Base-by-base conservation (phyloP, 1,140 invertebrate genomes). In the Drosophila nebulosa region DNA sequence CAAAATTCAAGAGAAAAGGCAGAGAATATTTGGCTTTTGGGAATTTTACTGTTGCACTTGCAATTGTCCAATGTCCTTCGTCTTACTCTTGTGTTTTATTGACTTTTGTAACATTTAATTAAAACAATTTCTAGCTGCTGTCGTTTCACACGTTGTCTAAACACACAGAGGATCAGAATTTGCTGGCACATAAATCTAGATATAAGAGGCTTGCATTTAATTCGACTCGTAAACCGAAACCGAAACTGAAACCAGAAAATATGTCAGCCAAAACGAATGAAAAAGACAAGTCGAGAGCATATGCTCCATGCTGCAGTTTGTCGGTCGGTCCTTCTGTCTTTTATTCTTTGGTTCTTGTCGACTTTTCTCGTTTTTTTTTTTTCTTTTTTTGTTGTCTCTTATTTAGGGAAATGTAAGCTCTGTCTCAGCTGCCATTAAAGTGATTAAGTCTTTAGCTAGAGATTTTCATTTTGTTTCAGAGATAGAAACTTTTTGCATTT, bases 401-500 rank as follows among this genome's bases (percentile, higher is more conserved):
- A n/a, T n/a, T n/a, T n/a, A n/a, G 7, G 27, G 39, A 2, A 14
- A 52, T 26, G 58, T 53, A 30, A 46, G 51, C 7, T 53, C 9
- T 42, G 32, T 36, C 6, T 59, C n/a, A 42, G 26, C 36, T 64
- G 63, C 57, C 65, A 64, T 69, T 69, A 76, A 60, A 52, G 73
- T 76, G 72, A 75, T 76, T 76, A 76, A 59, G 73, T 69, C 39
- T 55, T 59, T 59, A 42, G 21, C 4, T 4, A 16, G 14, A 53
- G 57, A 62, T 62, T 50, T 62, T 35, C 32, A 42, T 42, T 42
- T 42, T 42, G 14, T 42, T 7, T 42, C 14, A 42, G 6, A 42
- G 6, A 42, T 39, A 39, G 36, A 16, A 39, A 16, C 14, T 39
- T 14, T 16, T 39, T 32, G 30, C 36, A 39, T 39, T 14, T 39